Conservation (phyloP, 2,113 vertebrate species). For the Callocephalon fimbriatum region DNA sequence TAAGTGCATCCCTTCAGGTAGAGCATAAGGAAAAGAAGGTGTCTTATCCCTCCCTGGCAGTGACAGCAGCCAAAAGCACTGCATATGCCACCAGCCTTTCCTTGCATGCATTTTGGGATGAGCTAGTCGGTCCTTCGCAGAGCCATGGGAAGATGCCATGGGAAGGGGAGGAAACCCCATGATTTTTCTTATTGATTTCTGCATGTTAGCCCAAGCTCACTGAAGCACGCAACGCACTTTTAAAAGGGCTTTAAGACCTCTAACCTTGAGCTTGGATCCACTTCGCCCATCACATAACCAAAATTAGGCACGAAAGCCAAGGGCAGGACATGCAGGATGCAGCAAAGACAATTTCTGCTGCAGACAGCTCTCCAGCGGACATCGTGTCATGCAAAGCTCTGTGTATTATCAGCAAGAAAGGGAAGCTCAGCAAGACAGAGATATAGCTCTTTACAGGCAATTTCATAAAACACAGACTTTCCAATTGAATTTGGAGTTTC, state of each 20-base stretch:
- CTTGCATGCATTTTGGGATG: neutral
- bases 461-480: neutral
- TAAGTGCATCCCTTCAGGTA: accelerated
- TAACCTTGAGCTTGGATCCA: neutral
- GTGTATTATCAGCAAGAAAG: neutral
- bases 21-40: neutral
- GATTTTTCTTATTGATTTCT: neutral
- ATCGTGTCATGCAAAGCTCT: neutral
- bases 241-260: neutral
- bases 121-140: neutral
- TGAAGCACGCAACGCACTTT: neutral
- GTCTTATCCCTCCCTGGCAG: neutral
- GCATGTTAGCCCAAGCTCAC: neutral
- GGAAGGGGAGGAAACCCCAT: neutral
- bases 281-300: neutral
- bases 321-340: neutral
- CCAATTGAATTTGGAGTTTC: neutral
- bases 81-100: neutral
- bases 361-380: neutral
- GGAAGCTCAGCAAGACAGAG: neutral
- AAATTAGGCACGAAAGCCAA: neutral
- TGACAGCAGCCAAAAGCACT: neutral
- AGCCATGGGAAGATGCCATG: neutral
- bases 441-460: neutral
- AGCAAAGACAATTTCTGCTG: neutral